Evolutionary conservation across 2,113 vertebrate species (phyloP).

Genomic region (Oryzias celebensis): DNA sequence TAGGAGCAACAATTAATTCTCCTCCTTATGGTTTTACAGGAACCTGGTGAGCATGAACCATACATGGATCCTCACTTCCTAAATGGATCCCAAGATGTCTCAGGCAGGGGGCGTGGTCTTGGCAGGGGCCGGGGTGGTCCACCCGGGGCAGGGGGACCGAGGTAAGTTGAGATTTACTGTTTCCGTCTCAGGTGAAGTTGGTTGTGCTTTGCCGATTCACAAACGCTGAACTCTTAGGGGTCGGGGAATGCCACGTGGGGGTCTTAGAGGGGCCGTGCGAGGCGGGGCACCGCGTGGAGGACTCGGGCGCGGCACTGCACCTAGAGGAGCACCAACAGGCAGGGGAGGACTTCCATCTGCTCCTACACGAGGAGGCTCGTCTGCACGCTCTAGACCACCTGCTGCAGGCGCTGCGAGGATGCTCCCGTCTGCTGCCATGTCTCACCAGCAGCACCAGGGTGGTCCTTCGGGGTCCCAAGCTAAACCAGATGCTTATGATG

Average conservation of each 20-base stretch:
- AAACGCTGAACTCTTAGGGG: slow-evolving; percentile 73
- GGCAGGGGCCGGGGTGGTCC: slow-evolving; percentile 87
- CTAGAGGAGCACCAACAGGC: slow-evolving; percentile 82
- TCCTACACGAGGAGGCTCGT: slow-evolving; percentile 80
- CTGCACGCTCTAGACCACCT: slow-evolving; percentile 84
- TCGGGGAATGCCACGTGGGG: slow-evolving; percentile 86
- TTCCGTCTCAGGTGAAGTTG: accelerated
- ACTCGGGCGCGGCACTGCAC: slow-evolving; percentile 80
- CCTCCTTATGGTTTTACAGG: slow-evolving; percentile 51
- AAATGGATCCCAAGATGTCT: slow-evolving; percentile 88
- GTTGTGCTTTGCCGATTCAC: background rate
- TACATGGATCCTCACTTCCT: slow-evolving; percentile 93
- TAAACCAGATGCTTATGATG: slow-evolving; percentile 86
- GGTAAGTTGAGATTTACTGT: slow-evolving; percentile 65
- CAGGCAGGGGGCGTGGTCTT: slow-evolving; percentile 81
- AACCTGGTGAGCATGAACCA: slow-evolving; percentile 90
- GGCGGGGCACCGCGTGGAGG: slow-evolving; percentile 84
- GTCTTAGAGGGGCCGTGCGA: slow-evolving; percentile 82
- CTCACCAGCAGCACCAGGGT: slow-evolving; percentile 74
- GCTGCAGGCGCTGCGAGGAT: slow-evolving; percentile 85
- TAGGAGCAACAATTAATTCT: too few species aligned
- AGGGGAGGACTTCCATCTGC: slow-evolving; percentile 83
- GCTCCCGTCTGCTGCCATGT: slow-evolving; percentile 79
- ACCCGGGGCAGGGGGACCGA: slow-evolving; percentile 84
- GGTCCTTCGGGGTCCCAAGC: slow-evolving; percentile 69